A percentile compares a stretch with the other conserved stretches of the same genome.
phyloP scores from a whole-genome alignment of 1,140 invertebrate genomes.

The Zaprionus vittiger region DNA sequence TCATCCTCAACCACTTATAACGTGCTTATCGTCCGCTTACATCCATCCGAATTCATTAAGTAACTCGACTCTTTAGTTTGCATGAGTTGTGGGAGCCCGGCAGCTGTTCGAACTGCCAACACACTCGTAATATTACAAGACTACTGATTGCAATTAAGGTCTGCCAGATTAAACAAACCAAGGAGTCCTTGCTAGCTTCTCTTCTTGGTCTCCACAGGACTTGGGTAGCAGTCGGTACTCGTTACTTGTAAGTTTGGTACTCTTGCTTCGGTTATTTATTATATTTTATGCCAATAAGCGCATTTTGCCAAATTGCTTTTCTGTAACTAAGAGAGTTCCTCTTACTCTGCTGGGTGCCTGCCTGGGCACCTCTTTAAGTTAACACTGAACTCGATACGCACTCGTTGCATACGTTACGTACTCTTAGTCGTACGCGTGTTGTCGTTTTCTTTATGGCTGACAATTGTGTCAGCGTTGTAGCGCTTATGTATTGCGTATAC shows the following conservation, averaged over 20 bases:
- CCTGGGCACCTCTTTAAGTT: slow-evolving; percentile 21
- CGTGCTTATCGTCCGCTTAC: neutral
- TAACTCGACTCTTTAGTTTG: slow-evolving; percentile 15
- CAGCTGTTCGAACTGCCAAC: slow-evolving; percentile 32
- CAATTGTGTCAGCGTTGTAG: slow-evolving; percentile 11
- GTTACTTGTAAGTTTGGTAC: neutral
- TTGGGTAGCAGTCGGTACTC: neutral
- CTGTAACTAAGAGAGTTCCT: slow-evolving; percentile 14
- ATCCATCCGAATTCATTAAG: neutral
- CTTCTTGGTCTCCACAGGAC: neutral
- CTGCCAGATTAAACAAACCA: slow-evolving; percentile 20
- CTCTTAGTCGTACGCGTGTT: neutral
- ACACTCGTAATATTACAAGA: slow-evolving; percentile 8
- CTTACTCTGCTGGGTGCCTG: neutral
- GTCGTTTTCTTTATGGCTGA: slow-evolving; percentile 10
- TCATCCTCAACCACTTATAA: neutral
- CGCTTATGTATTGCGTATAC: neutral
- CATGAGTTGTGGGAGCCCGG: slow-evolving; percentile 13
- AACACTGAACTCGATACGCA: neutral
- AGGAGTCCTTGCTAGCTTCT: neutral
- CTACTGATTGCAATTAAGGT: slow-evolving; percentile 40
- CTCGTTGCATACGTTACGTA: neutral
- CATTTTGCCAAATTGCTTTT: slow-evolving; percentile 69
- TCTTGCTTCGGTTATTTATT: slow-evolving; percentile 54
- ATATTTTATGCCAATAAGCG: slow-evolving; percentile 75